Conservation (phyloP, 2,797 vertebrate species). For the Gouania willdenowi region DNA sequence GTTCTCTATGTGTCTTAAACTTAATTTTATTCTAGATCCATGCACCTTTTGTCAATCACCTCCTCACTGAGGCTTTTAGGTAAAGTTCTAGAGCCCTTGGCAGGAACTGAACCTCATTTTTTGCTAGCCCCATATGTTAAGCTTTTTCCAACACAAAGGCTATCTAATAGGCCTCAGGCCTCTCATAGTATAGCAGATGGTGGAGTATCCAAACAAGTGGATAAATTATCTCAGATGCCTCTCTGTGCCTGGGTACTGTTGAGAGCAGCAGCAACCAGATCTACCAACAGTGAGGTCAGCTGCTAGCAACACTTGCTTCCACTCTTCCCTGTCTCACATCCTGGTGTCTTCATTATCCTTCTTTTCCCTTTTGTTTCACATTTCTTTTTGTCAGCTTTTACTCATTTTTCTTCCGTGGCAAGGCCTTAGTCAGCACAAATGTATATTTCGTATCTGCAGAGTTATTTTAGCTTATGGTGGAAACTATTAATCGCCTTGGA, state of each 20-base stretch:
- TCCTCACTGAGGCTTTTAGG: too few species aligned
- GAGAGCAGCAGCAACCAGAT: slow-evolving; percentile 43
- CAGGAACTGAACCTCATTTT: slow-evolving; percentile 34
- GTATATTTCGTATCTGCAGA: slow-evolving; percentile 5
- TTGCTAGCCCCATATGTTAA: slow-evolving; percentile 45
- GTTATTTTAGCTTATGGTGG: neutral
- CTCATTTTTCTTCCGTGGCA: slow-evolving; percentile 30
- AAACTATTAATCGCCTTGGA: slow-evolving; percentile 1
- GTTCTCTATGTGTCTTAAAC: too few species aligned
- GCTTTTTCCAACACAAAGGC: slow-evolving; percentile 42
- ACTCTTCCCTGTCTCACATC: slow-evolving; percentile 24
- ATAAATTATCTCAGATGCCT: slow-evolving; percentile 71
- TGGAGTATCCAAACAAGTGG: slow-evolving; percentile 73
- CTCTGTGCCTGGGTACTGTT: slow-evolving; percentile 51
- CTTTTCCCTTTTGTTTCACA: slow-evolving; percentile 1
- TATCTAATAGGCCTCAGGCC: slow-evolving; percentile 34
- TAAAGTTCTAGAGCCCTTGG: too few species aligned
- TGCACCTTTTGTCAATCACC: too few species aligned
- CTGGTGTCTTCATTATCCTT: slow-evolving; percentile 25
- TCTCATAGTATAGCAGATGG: slow-evolving; percentile 69
- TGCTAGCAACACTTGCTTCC: slow-evolving; percentile 30
- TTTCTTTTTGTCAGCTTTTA: slow-evolving; percentile 21
- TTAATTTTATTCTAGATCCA: too few species aligned
- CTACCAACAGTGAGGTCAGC: slow-evolving; percentile 58
- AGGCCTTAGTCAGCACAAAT: slow-evolving; percentile 12